These are phyloP conservation scores for Loriculus beryllinus DNA, from an alignment of 2,797 vertebrate genomes.

Conservation along the genomic window DNA sequence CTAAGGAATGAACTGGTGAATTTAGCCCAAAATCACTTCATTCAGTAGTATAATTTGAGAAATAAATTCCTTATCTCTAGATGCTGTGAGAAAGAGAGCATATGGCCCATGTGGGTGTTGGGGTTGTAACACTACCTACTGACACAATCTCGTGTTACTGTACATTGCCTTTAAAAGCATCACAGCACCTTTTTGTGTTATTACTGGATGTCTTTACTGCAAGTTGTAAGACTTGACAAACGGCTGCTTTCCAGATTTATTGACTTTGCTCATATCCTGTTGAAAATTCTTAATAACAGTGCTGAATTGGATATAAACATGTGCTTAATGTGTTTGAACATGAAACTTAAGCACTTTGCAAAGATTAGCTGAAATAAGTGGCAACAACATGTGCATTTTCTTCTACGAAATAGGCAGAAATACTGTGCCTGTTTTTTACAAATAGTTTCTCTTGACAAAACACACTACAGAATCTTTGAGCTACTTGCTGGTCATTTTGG, in stretches of 20 bases:
- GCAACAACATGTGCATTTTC: background rate
- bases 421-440: accelerated
- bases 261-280: conserved; percentile 50
- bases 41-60: background rate
- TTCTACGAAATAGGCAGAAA: background rate
- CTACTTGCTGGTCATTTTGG: background rate
- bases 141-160: background rate
- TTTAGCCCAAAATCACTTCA: background rate
- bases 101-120: background rate
- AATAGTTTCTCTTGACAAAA: background rate
- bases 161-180: background rate
- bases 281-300: conserved; percentile 62
- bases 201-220: background rate
- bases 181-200: background rate
- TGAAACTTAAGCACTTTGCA: conserved; percentile 10
- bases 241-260: conserved; percentile 45
- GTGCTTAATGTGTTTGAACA: conserved; percentile 33
- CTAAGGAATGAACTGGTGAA: background rate
- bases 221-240: conserved; percentile 26
- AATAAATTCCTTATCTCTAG: background rate
- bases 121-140: background rate
- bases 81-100: background rate
- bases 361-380: conserved; percentile 25
- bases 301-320: conserved; percentile 46
- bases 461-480: background rate